Evolutionary conservation across 1,140 invertebrate genomes (phyloP).

Genomic region (Caenorhabditis brenneri): DNA sequence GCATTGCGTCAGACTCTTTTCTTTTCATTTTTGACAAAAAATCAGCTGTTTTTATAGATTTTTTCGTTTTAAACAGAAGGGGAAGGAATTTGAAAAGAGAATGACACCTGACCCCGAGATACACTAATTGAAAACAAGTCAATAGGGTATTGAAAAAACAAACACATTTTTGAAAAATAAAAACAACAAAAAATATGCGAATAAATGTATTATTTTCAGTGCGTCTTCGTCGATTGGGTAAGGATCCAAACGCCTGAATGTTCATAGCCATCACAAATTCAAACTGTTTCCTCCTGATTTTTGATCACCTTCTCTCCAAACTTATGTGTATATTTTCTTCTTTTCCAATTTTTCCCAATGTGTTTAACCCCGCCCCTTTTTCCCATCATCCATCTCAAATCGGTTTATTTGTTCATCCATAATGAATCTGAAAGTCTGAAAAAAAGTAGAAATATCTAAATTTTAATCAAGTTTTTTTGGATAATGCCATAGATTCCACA

Average conservation of each 20-base stretch:
- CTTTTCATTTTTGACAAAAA: background rate
- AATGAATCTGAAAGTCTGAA: background rate
- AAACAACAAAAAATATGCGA: no score
- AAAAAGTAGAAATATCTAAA: background rate
- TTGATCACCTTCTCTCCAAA: background rate
- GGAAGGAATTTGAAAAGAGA: background rate
- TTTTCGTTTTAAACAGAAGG: background rate
- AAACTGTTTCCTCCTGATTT: background rate
- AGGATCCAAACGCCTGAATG: slow-evolving; percentile 36
- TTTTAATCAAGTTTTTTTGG: background rate
- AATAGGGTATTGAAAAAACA: background rate
- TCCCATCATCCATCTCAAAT: background rate
- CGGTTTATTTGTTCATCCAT: background rate
- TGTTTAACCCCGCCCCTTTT: background rate
- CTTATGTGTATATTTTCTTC: slow-evolving; percentile 46
- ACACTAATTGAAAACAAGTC: background rate
- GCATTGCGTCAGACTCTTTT: background rate
- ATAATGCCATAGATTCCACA: background rate
- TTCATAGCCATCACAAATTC: background rate
- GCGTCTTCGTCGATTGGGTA: slow-evolving; percentile 42
- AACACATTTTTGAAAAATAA: background rate
- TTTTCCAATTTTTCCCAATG: background rate
- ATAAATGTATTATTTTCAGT: slow-evolving; percentile 5
- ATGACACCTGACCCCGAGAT: background rate
- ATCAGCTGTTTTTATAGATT: slow-evolving; percentile 22